These are phyloP conservation scores for Drosophila tanythrix DNA, from an alignment of 2,888 invertebrate genomes.

Conservation along the genomic window DNA sequence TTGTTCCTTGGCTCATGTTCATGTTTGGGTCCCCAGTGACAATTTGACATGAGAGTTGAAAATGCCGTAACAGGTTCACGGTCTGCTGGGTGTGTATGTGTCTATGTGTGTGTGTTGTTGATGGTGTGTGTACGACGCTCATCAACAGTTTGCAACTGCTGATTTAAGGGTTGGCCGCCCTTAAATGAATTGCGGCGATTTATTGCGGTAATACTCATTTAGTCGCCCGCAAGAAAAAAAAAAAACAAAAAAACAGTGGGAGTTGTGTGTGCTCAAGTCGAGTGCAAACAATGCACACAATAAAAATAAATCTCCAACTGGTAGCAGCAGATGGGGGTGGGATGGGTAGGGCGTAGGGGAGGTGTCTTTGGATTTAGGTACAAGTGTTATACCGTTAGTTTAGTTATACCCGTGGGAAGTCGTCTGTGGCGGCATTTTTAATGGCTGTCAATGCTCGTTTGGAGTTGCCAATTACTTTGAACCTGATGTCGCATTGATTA, in stretches of 20 bases:
- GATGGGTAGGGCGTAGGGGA: background rate
- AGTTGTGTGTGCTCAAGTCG: conserved; percentile 50
- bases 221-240: conserved; percentile 44
- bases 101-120: conserved; percentile 34
- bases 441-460: conserved; percentile 47
- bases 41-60: conserved; percentile 69
- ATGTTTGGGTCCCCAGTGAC: conserved; percentile 69
- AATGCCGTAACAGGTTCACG: conserved; percentile 76
- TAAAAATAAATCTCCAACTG: conserved; percentile 75
- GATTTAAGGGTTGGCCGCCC: conserved; percentile 77
- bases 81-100: conserved; percentile 49
- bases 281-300: conserved; percentile 79
- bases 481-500: conserved; percentile 44
- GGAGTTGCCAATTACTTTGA: conserved; percentile 54
- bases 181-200: conserved; percentile 81
- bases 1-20: conserved; percentile 14
- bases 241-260: conserved; percentile 47
- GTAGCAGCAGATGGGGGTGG: conserved; percentile 7
- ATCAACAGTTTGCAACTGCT: conserved; percentile 74
- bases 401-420: conserved; percentile 79
- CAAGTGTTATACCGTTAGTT: conserved; percentile 51
- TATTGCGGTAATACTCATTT: conserved; percentile 82
- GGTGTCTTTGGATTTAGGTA: conserved; percentile 22
- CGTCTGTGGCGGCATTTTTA: conserved; percentile 51
- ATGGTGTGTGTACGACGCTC: conserved; percentile 34